phyloP scores from a whole-genome alignment of 2,797 vertebrate species.

The Sternarchorhynchus goeldii region DNA sequence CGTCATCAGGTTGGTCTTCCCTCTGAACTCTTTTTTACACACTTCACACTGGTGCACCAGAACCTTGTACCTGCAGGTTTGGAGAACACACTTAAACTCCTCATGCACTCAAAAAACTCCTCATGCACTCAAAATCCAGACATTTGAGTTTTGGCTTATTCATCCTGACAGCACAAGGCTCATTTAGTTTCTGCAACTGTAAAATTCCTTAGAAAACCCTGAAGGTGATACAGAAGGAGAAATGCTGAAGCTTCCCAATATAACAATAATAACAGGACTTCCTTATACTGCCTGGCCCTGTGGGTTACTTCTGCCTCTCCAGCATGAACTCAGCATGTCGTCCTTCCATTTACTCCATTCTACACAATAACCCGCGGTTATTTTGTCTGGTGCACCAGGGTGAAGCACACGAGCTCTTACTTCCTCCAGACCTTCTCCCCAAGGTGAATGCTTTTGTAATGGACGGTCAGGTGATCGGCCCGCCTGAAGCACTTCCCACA shows the following conservation, averaged over 20 bases:
- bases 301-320: no score
- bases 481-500: constrained; percentile 98
- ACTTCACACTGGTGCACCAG: constrained; percentile 97
- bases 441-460: constrained; percentile 95
- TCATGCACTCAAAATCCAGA: neutral
- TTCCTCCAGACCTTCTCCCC: constrained; percentile 99
- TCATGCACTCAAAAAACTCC: neutral
- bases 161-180: no score
- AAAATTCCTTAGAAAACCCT: no score
- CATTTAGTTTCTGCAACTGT: no score
- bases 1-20: constrained; percentile 97
- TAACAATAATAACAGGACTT: no score
- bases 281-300: no score
- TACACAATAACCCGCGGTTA: neutral
- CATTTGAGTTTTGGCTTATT: neutral
- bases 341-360: neutral
- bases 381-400: neutral
- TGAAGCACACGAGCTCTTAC: constrained; percentile 66
- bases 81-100: neutral
- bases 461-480: constrained; percentile 94
- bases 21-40: constrained; percentile 99
- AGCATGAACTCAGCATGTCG: no score
- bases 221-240: no score
- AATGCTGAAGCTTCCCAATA: no score
- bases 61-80: constrained; percentile 87